Evolutionary conservation across 1,140 invertebrate genomes (phyloP).

Genomic region (Cherax destructor): DNA sequence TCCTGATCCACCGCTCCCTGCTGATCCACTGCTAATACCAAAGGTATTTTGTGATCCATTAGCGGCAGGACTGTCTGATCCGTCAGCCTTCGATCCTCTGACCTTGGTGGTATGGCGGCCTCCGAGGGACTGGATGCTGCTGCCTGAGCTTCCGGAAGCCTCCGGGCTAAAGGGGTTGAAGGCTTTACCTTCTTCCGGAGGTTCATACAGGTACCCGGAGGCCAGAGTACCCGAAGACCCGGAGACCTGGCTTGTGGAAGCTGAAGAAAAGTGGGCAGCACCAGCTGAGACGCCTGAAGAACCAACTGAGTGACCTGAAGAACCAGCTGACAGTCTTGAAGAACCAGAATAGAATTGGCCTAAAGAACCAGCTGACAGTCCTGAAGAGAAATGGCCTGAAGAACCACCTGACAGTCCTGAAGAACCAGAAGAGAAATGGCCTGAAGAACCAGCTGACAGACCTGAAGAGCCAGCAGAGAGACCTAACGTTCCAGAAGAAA

Average conservation of each 20-base stretch:
- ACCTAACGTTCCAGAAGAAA: neutral
- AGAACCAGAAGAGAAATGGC: neutral
- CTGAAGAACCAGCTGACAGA: neutral
- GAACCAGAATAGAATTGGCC: neutral
- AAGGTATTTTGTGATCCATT: too few species aligned
- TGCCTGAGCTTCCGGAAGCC: neutral
- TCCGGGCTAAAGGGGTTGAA: constrained; percentile 22
- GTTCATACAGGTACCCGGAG: constrained; percentile 2
- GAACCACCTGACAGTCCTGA: neutral
- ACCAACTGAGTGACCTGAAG: neutral
- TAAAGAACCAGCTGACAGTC: neutral
- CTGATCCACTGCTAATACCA: neutral
- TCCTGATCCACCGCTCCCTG: constrained; percentile 6
- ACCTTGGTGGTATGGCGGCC: too few species aligned
- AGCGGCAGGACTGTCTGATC: too few species aligned
- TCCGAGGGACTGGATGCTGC: neutral
- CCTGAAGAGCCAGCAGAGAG: neutral
- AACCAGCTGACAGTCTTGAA: neutral
- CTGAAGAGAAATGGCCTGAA: neutral
- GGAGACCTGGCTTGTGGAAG: neutral
- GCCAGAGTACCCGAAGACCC: neutral
- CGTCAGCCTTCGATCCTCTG: too few species aligned
- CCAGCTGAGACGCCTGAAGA: neutral
- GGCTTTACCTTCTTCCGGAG: neutral
- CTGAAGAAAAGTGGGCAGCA: neutral